These are phyloP conservation scores for Theretra japonica DNA, from an alignment of 2,888 invertebrate genomes.

Conservation along the genomic window DNA sequence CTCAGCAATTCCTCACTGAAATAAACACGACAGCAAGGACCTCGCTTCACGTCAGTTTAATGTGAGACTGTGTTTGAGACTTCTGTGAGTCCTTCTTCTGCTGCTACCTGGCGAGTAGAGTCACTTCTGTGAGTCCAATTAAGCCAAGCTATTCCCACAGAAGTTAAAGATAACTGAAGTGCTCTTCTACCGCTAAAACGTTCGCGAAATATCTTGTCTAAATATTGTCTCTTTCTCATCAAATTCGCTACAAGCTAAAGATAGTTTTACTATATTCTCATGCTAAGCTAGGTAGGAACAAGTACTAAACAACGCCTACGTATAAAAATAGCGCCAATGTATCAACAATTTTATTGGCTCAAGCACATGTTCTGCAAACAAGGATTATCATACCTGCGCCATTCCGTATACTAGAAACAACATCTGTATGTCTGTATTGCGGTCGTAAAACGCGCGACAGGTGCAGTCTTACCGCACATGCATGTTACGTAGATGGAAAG, in stretches of 20 bases:
- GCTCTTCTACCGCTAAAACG: too few relatives aligned
- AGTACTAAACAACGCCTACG: background rate
- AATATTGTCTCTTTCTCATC: too few relatives aligned
- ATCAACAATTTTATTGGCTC: constrained; percentile 14
- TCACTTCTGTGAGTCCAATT: too few relatives aligned
- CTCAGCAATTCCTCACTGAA: too few relatives aligned
- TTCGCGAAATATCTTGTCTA: too few relatives aligned
- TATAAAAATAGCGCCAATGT: constrained; percentile 2
- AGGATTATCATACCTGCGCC: constrained; percentile 2
- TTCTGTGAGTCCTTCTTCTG: too few relatives aligned
- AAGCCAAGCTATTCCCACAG: too few relatives aligned
- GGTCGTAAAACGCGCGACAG: background rate
- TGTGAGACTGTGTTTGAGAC: background rate
- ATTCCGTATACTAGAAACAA: background rate
- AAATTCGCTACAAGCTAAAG: background rate
- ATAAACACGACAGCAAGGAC: too few relatives aligned
- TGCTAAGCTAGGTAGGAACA: background rate
- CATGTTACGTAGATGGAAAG: background rate
- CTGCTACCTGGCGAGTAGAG: too few relatives aligned
- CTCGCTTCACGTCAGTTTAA: background rate
- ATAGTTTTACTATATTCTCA: background rate
- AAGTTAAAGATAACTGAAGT: too few relatives aligned
- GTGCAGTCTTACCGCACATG: background rate
- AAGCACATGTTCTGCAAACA: background rate
- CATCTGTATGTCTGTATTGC: background rate